Base-by-base conservation (phyloP, 2,113 vertebrate species). In the Pomatorhinus ruficollis region DNA sequence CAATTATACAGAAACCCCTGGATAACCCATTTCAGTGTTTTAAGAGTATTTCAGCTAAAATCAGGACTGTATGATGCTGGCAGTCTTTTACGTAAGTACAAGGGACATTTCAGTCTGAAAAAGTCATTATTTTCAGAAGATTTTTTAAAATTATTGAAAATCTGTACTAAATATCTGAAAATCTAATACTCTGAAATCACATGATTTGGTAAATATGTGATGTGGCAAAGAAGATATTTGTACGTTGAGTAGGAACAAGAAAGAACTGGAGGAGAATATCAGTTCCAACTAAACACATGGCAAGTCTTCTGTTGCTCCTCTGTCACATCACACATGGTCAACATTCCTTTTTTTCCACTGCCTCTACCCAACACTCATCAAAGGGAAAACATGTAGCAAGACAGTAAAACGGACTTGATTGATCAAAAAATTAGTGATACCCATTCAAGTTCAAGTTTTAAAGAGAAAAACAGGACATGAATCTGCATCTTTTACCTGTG, bases 401-500 rank as follows among this genome's bases (percentile, higher is more conserved):
- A 42, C 11, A 79, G 16, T 3, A 76, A 37, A 71, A 82, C 6
- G 7, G 23, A 30, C 33, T 85, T 57, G 44, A 68, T 35, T 53
- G 64, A 42, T 19, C 8, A 85, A 54, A 91, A 87, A 40, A 61
- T 25, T 10, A 83, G 42, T 15, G 24, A 49, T 10, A 72, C 0
- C 1, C 15, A 33, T 54, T 70, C 12, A 52, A 63, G 6, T 5
- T 54, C 11, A 19, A 24, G 9, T 54, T 76, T 54, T 35, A 42
- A 69, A 83, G 30, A 77, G 16, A 61, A 87, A 72, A 85, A 56
- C 0, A 47, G 13, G 40, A 40, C 22, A 56, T 15, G 21, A 49
- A 6, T 8, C 9, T 35, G 11, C 3, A 44, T 40, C 7, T 86
- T 80, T 97, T 97, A 98, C 98, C 98, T 97, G 90, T 64, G 31